These are phyloP conservation scores for Leptoclinus maculatus DNA, from an alignment of 2,797 vertebrate species.

Conservation along the genomic window DNA sequence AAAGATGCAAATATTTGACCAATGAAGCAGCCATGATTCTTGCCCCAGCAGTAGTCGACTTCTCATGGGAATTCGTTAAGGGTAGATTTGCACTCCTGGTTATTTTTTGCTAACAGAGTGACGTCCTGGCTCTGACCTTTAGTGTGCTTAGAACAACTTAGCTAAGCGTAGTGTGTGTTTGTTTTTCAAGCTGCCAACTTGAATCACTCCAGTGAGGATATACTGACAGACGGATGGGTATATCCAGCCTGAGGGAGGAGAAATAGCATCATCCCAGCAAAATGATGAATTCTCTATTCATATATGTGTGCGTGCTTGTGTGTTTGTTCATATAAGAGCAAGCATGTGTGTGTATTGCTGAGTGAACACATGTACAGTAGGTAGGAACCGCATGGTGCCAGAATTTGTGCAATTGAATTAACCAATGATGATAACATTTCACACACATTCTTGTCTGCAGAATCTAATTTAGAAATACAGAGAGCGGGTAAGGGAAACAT, in stretches of 20 bases:
- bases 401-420: slow-evolving; percentile 59
- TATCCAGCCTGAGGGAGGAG: slow-evolving; percentile 68
- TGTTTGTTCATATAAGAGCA: background rate
- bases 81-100: slow-evolving; percentile 31
- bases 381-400: slow-evolving; percentile 37
- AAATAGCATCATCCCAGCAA: slow-evolving; percentile 62
- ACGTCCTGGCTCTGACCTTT: slow-evolving; percentile 73
- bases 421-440: slow-evolving; percentile 55
- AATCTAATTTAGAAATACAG: slow-evolving; percentile 57
- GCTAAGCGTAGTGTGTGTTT: slow-evolving; percentile 63
- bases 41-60: background rate
- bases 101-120: slow-evolving; percentile 48
- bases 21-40: background rate
- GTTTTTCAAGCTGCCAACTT: slow-evolving; percentile 67
- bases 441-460: slow-evolving; percentile 35
- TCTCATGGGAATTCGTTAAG: slow-evolving; percentile 21
- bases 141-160: slow-evolving; percentile 62
- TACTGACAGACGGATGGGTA: slow-evolving; percentile 76
- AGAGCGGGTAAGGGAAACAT: slow-evolving; percentile 30
- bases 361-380: slow-evolving; percentile 11
- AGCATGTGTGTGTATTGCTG: background rate
- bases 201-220: slow-evolving; percentile 65
- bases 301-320: slow-evolving; percentile 6
- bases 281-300: slow-evolving; percentile 56
- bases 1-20: background rate